These are phyloP conservation scores for Troides oblongomaculatus DNA, from an alignment of 2,888 invertebrate species.

Conservation along the genomic window DNA sequence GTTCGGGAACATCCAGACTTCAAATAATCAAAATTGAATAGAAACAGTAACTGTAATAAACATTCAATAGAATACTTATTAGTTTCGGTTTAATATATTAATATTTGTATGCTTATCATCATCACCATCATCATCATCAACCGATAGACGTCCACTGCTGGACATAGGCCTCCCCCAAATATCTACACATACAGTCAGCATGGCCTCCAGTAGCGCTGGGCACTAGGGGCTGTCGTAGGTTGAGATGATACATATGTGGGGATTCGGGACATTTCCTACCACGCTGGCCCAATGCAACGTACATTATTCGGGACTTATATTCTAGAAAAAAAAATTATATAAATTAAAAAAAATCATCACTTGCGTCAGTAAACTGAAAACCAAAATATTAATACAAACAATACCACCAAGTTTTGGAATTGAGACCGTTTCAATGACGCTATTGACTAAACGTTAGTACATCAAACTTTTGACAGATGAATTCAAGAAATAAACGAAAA, in stretches of 20 bases:
- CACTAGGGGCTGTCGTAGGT: too few species aligned
- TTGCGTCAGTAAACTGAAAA: neutral
- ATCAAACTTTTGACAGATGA: constrained; percentile 15
- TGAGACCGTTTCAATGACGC: neutral
- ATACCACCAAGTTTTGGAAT: neutral
- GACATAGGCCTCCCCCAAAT: too few species aligned
- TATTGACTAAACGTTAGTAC: neutral
- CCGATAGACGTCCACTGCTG: too few species aligned
- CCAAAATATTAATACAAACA: neutral
- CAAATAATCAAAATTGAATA: neutral
- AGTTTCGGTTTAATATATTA: neutral
- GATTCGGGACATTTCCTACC: too few species aligned
- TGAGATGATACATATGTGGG: too few species aligned
- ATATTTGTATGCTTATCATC: neutral
- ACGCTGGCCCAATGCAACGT: too few species aligned
- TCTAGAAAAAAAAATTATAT: too few species aligned
- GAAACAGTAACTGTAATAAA: neutral
- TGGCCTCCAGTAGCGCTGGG: neutral
- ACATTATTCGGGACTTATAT: too few species aligned
- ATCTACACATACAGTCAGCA: neutral
- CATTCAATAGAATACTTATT: neutral
- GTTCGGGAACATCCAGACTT: neutral
- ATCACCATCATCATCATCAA: too few species aligned
- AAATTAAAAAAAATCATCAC: neutral
- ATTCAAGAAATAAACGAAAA: constrained; percentile 14